Conservation (phyloP, 2,888 invertebrate genomes). For the Heterodera filipjevi region DNA sequence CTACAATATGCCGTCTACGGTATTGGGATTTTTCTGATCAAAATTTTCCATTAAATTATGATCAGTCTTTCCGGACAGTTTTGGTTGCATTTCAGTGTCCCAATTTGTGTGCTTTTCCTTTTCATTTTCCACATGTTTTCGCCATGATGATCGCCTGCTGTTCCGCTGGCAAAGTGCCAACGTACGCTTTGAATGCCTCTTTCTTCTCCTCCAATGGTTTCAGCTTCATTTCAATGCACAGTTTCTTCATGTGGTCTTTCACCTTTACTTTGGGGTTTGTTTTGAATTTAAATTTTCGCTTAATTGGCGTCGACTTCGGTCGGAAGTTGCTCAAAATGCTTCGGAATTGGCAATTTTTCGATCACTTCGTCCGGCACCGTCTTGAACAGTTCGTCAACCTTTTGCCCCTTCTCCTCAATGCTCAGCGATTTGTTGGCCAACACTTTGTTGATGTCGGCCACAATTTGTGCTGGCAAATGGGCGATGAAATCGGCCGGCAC, state of each 20-base stretch:
- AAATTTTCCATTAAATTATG: too few species aligned
- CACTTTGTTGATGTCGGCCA: background rate
- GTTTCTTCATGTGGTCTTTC: background rate
- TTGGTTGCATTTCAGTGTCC: background rate
- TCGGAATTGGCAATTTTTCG: background rate
- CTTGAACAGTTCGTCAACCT: background rate
- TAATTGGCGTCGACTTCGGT: background rate
- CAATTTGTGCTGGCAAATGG: background rate
- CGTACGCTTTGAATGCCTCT: constrained; percentile 1
- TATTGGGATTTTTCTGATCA: too few species aligned
- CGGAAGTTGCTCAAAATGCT: background rate
- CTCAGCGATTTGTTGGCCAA: background rate
- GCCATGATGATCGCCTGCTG: constrained; percentile 3
- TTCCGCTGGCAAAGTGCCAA: constrained; percentile 2
- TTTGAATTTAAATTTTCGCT: background rate
- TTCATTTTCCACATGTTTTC: background rate
- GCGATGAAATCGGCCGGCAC: background rate
- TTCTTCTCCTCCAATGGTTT: background rate
- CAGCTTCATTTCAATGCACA: background rate
- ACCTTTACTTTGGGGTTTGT: background rate
- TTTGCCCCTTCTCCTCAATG: background rate
- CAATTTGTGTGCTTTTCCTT: background rate
- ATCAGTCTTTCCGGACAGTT: background rate
- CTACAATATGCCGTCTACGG: too few species aligned
- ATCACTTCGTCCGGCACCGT: constrained; percentile 1